Conservation (phyloP, 2,888 invertebrate species). For the Chymomyza fuscimana region DNA sequence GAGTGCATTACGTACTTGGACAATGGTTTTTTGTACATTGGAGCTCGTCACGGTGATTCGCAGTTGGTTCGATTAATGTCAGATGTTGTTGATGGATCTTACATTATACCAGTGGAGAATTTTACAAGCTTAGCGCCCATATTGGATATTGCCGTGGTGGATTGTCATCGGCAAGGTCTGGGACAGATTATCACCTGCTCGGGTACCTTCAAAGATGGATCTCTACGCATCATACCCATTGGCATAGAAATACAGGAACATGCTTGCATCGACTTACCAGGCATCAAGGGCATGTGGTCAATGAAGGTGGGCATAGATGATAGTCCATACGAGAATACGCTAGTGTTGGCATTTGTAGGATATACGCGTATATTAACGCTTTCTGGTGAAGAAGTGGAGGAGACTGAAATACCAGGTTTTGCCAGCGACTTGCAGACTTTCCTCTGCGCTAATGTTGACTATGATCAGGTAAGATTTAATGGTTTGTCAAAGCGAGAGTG, state of each 20-base stretch:
- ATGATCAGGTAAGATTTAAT: slow-evolving; percentile 84
- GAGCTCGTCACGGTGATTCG: slow-evolving; percentile 97
- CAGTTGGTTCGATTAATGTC: slow-evolving; percentile 94
- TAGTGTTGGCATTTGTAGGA: slow-evolving; percentile 97
- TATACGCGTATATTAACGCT: slow-evolving; percentile 94
- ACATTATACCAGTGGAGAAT: slow-evolving; percentile 96
- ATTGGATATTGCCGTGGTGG: slow-evolving; percentile 98
- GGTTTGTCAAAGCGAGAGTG: background rate
- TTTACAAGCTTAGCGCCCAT: slow-evolving; percentile 99
- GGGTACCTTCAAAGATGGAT: slow-evolving; percentile 98
- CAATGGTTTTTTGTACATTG: slow-evolving; percentile 98
- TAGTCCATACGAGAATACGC: slow-evolving; percentile 88
- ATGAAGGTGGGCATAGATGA: slow-evolving; percentile 85
- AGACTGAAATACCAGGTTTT: slow-evolving; percentile 96
- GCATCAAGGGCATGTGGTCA: slow-evolving; percentile 99
- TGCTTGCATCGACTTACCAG: slow-evolving; percentile 97
- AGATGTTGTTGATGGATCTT: slow-evolving; percentile 92
- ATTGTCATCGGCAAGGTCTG: slow-evolving; percentile 97
- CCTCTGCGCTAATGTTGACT: slow-evolving; percentile 93
- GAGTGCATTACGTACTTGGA: slow-evolving; percentile 99
- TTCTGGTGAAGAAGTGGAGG: slow-evolving; percentile 98
- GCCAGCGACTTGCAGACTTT: slow-evolving; percentile 95
- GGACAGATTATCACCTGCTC: slow-evolving; percentile 99
- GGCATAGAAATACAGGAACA: slow-evolving; percentile 99
- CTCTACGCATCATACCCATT: slow-evolving; percentile 94